Evolutionary conservation across 2,888 invertebrate species (phyloP).

Genomic region (Odontocolon sp.): DNA sequence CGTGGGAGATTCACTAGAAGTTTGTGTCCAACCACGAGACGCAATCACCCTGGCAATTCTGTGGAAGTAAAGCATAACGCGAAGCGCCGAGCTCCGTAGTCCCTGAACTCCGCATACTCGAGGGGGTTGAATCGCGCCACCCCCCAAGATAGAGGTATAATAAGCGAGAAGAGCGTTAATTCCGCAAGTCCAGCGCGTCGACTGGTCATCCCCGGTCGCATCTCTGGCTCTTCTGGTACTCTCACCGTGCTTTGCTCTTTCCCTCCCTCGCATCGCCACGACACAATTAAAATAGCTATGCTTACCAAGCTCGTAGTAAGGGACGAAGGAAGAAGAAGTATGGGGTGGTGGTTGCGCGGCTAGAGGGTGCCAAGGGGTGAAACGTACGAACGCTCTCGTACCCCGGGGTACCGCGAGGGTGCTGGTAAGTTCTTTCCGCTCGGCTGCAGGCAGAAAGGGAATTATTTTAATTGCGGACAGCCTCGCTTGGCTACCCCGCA

Average conservation of each 20-base stretch:
- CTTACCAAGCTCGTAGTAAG: conserved; percentile 69
- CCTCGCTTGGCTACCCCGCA: conserved; percentile 78
- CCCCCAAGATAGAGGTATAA: conserved; percentile 22
- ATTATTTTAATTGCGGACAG: conserved; percentile 81
- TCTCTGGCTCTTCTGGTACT: conserved; percentile 21
- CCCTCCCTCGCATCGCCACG: conserved; percentile 68
- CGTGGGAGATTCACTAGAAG: background rate
- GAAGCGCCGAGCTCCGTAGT: conserved; percentile 60
- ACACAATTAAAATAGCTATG: conserved; percentile 81
- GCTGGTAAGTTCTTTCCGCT: conserved; percentile 81
- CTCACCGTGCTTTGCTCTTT: conserved; percentile 53
- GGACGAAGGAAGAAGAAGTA: conserved; percentile 30
- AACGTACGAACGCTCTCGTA: conserved; percentile 52
- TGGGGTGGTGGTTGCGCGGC: conserved; percentile 46
- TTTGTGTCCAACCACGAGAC: conserved; percentile 44
- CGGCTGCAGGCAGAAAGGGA: conserved; percentile 81
- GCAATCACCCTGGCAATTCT: conserved; percentile 74
- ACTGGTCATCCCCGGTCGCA: conserved; percentile 45
- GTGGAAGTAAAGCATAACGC: conserved; percentile 73
- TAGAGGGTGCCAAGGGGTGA: conserved; percentile 39
- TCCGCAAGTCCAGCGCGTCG: conserved; percentile 22
- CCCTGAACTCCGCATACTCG: conserved; percentile 41
- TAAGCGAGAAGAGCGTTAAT: conserved; percentile 47
- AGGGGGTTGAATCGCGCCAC: conserved; percentile 23
- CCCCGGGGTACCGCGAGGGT: conserved; percentile 74